phyloP scores from a whole-genome alignment of 2,888 invertebrate species.

The Andrena trimmerana region DNA sequence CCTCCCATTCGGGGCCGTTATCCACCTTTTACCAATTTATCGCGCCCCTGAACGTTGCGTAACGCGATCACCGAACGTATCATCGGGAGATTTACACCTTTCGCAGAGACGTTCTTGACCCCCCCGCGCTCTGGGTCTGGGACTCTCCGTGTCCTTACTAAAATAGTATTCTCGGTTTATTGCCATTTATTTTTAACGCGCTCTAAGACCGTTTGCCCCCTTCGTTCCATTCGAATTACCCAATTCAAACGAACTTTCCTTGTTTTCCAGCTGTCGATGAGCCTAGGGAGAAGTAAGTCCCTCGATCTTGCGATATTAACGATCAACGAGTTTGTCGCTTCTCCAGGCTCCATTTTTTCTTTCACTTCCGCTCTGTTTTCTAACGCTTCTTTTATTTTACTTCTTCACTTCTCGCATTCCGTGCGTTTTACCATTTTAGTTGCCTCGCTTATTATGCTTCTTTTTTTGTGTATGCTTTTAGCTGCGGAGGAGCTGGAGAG shows the following conservation, averaged over 20 bases:
- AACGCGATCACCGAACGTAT: not conserved
- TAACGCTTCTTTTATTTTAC: slow-evolving; percentile 20
- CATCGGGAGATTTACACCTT: not conserved
- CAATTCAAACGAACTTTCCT: slow-evolving; percentile 35
- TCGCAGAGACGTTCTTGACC: slow-evolving; percentile 40
- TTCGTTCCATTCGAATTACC: not conserved
- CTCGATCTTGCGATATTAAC: slow-evolving; percentile 44
- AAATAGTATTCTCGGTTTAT: not conserved
- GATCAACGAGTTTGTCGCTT: slow-evolving; percentile 70
- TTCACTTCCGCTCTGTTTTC: slow-evolving; percentile 18
- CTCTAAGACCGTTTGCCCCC: not conserved
- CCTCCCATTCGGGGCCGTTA: slow-evolving; percentile 1
- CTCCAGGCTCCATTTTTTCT: slow-evolving; percentile 73
- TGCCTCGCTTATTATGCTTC: slow-evolving; percentile 57
- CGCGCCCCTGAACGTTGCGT: not conserved
- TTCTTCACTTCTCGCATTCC: slow-evolving; percentile 11
- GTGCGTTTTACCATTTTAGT: not conserved
- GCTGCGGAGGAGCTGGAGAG: slow-evolving; percentile 79
- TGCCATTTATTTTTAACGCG: not conserved
- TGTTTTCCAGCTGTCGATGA: slow-evolving; percentile 96
- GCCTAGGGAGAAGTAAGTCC: slow-evolving; percentile 97
- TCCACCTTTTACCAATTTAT: not conserved
- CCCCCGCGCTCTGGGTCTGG: slow-evolving; percentile 13
- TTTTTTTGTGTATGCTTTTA: slow-evolving; percentile 80
- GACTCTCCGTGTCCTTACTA: not conserved